Percentiles rank a stretch among this genome's conserved stretches.
Evolutionary conservation across 2,797 vertebrate species (phyloP).

Genomic region (Picus viridis): DNA sequence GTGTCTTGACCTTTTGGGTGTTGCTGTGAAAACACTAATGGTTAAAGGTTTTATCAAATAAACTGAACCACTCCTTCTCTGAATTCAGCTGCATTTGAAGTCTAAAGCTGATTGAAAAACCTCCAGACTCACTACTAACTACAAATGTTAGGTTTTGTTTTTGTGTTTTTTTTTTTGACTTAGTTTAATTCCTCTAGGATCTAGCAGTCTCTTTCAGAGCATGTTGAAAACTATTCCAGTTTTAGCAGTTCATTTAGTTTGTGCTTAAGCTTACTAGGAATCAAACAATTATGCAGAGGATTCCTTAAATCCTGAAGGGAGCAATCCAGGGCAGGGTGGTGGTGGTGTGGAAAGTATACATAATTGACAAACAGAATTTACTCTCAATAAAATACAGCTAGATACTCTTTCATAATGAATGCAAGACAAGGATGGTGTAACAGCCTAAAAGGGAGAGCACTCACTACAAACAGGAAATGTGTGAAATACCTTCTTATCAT

Average conservation of each 20-base stretch:
- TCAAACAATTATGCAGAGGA: conserved; percentile 7
- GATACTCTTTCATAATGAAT: not conserved
- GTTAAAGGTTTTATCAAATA: not conserved
- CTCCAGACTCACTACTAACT: not conserved
- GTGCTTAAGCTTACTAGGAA: not conserved
- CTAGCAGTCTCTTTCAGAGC: not conserved
- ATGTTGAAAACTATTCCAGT: conserved; percentile 34
- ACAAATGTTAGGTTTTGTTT: conserved; percentile 38
- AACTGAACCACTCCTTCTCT: not conserved
- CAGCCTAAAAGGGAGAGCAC: not conserved
- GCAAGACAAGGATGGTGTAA: not conserved
- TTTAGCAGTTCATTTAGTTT: conserved; percentile 48
- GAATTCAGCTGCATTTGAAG: not conserved
- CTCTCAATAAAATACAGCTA: not conserved
- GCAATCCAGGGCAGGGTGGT: not conserved
- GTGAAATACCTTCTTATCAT: not conserved
- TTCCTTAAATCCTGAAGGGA: conserved; percentile 28
- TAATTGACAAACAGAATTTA: not conserved
- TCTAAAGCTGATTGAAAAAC: not conserved
- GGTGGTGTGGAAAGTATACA: not conserved
- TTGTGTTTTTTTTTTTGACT: not conserved
- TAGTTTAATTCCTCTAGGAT: conserved; percentile 20
- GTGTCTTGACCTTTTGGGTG: not conserved
- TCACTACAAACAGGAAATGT: not conserved
- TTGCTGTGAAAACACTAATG: not conserved